Evolutionary conservation across 2,797 vertebrate genomes (phyloP).

Genomic region (Parauchenoglanis punctatus): DNA sequence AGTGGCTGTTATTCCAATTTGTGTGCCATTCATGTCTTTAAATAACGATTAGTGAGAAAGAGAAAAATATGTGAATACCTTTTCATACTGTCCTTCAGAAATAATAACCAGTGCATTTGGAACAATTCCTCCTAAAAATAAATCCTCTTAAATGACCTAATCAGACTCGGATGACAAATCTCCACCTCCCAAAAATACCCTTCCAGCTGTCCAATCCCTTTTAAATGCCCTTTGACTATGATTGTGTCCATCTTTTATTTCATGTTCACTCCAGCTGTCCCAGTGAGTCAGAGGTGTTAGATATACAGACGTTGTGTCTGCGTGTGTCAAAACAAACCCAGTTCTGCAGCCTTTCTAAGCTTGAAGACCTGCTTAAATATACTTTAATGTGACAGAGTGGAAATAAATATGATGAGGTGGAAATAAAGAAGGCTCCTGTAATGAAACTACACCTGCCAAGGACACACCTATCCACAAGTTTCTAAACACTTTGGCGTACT

Average conservation of each 20-base stretch:
- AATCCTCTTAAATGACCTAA: slow-evolving; percentile 41
- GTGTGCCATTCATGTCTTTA: slow-evolving; percentile 40
- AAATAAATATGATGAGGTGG: slow-evolving; percentile 30
- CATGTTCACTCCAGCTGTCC: neutral
- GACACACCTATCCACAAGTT: slow-evolving; percentile 13
- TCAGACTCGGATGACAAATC: slow-evolving; percentile 8
- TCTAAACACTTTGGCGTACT: neutral
- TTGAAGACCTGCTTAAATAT: slow-evolving; percentile 16
- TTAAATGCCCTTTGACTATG: neutral
- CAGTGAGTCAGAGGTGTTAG: slow-evolving; percentile 15
- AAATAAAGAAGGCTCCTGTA: slow-evolving; percentile 33
- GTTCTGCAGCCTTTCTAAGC: slow-evolving; percentile 6
- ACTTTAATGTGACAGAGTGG: slow-evolving; percentile 15
- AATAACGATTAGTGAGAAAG: neutral
- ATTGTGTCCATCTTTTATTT: neutral
- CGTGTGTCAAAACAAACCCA: slow-evolving; percentile 32
- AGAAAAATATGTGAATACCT: neutral
- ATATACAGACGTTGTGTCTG: slow-evolving; percentile 37
- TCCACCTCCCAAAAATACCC: slow-evolving; percentile 12
- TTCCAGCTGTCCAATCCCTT: slow-evolving; percentile 3
- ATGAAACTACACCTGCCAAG: slow-evolving; percentile 39
- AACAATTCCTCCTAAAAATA: slow-evolving; percentile 29
- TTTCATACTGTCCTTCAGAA: slow-evolving; percentile 11
- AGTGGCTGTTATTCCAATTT: slow-evolving; percentile 30
- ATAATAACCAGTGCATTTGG: slow-evolving; percentile 21